Percentiles rank a stretch among this genome's conserved stretches.
These are phyloP conservation scores for Nomia melanderi DNA, from an alignment of 1,140 invertebrate genomes.

Conservation along the genomic window DNA sequence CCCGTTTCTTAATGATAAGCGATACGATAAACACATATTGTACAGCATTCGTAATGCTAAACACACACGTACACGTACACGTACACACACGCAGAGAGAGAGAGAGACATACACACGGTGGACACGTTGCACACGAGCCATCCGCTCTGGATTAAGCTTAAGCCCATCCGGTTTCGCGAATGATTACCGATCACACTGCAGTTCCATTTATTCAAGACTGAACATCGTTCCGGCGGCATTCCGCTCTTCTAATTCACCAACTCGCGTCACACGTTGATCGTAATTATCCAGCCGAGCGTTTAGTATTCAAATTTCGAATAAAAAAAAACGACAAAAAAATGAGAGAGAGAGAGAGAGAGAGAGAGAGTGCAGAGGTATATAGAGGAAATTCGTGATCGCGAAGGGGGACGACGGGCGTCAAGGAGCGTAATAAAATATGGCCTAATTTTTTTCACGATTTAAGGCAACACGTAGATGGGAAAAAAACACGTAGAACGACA, in stretches of 20 bases:
- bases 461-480: slow-evolving; percentile 26
- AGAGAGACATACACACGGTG: no score
- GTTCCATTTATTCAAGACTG: slow-evolving; percentile 49
- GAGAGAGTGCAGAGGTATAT: no score
- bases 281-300: slow-evolving; percentile 5
- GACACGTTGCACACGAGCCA: slow-evolving; percentile 31
- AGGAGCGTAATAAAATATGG: slow-evolving; percentile 26
- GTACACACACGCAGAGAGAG: not conserved
- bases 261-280: slow-evolving; percentile 25
- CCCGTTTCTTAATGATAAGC: slow-evolving; percentile 47
- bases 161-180: slow-evolving; percentile 22
- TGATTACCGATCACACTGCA: slow-evolving; percentile 24
- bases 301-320: not conserved
- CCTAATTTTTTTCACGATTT: slow-evolving; percentile 59
- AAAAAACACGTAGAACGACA: not conserved
- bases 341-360: rapidly evolving
- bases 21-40: slow-evolving; percentile 40
- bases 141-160: slow-evolving; percentile 53
- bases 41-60: slow-evolving; percentile 50
- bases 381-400: not conserved
- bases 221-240: slow-evolving; percentile 42
- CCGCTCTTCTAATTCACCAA: not conserved
- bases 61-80: no score
- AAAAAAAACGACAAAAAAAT: not conserved
- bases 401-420: not conserved